Conservation (phyloP, 2,797 vertebrate genomes). For the Saguinus oedipus region DNA sequence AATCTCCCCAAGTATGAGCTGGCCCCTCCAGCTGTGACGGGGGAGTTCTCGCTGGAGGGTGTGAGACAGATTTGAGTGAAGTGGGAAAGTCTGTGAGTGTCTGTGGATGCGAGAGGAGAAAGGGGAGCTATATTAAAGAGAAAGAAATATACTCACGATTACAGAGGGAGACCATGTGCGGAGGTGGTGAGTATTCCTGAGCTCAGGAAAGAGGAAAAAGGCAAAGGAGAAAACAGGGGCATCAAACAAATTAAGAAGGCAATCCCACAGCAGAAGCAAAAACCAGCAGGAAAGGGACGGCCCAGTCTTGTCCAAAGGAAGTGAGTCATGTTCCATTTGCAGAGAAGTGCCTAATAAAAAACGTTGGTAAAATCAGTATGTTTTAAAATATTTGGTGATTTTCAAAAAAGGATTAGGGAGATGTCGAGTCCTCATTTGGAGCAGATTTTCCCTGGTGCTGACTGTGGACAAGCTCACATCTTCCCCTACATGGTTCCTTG, state of each 20-base stretch:
- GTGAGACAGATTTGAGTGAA: neutral
- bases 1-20: neutral
- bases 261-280: neutral
- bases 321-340: neutral
- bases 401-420: neutral
- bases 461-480: neutral
- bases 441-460: neutral
- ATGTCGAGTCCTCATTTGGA: neutral
- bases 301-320: neutral
- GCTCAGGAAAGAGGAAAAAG: neutral
- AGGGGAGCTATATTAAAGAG: no score
- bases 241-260: neutral
- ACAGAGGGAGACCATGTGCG: neutral
- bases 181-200: accelerated
- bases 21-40: neutral
- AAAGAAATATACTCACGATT: neutral
- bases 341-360: neutral
- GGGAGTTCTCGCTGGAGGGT: neutral
- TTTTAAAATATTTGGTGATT: neutral
- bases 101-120: neutral
- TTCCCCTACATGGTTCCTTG: accelerated
- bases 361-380: neutral
- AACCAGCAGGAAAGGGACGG: neutral
- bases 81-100: neutral
- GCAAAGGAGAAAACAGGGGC: accelerated